Evolutionary conservation across 2,888 invertebrate species (phyloP), one percentile per base, ranked within the genome.

Genomic region (Epinotia brunnichana): DNA sequence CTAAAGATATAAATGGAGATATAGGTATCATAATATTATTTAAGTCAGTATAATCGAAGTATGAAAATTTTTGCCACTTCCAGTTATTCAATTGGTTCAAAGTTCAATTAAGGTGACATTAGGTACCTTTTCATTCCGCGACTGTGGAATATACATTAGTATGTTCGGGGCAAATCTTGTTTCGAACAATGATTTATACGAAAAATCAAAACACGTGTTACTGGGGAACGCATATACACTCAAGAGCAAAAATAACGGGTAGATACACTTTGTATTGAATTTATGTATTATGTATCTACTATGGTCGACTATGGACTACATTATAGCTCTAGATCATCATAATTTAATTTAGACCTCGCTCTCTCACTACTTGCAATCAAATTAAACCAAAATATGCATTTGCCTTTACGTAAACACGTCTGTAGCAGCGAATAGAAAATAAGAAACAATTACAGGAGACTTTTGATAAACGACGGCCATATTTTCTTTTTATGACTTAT

Each of bases 401-500:
- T 48, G 48, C 48, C 48, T 41, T 41, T 13, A 29, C n/a, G 35
- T 53, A 2, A 35, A 35, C 53, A 51, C 9, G 19, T 35, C 15
- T 10, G 54, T 63, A 56, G 17, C 24, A 51, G 39, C 35, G 44
- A 44, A 53, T 59, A 69, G 80, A 76, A 77, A 79, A 78, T 77
- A 76, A 79, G 71, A 73, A 77, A 77, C 76, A 75, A 82, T 80
- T 77, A 81, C 76, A 81, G 80, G 83, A 81, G 83, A 85, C 85
- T 83, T 81, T 78, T 82, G 86, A 86, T 85, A 87, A 89, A 87
- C 84, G 84, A 78, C 79, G 82, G 78, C 87, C 88, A 89, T 90
- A 90, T 91, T 92, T 92, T 85, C 83, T 84, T 87, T 91, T 91
- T 91, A 92, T 91, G 89, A 88, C 89, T 89, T 88, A 87, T 89